Evolutionary conservation across 2,888 invertebrate species (phyloP), one percentile per base, ranked within the genome.

Genomic region (Stramonita haemastoma): DNA sequence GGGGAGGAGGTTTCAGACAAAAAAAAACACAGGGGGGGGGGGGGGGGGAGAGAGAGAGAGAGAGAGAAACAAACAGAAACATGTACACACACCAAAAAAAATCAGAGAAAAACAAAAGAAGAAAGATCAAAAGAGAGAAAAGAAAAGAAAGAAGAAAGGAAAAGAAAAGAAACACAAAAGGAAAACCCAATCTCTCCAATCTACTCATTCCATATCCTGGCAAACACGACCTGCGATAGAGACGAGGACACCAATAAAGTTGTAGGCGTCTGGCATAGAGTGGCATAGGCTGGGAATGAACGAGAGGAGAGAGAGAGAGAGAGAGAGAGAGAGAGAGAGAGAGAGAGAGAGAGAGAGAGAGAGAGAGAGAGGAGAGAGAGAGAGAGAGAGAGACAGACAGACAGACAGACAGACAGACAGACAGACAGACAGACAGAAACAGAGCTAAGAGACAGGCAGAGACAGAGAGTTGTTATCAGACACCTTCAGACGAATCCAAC

Each of bases 351-450:
- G 73, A 46, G 73, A n/a, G 73, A 11, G 13, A n/a, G 11, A n/a
- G 73, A 73, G 73, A n/a, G n/a, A 4, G 29, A n/a, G 22, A n/a
- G 73, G n/a, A 0, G 11, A 17, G 1, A 32, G 77, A 32, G 32
- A 32, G 77, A 77, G 32, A 57, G 46, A 73, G 83, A 70, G 84
- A 70, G 88, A 36, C 66, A 34, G 79, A 46, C 22, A 36, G 46
- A 81, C 81, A 81, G 1, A 88, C n/a, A 81, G n/a, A 81, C 4
- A 46, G 4, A 1, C 15, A 32, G 26, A 32, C 15, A 26, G 32
- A 26, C 13, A 19, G 15, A 29, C 15, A 32, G 32, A n/a, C 26
- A 26, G n/a, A 11, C 26, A 73, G 70, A 73, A n/a, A n/a, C 11
- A 73, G n/a, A 11, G 0, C n/a, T 0, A n/a, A 73, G n/a, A 73